phyloP scores from a whole-genome alignment of 1,140 invertebrate species.

The Drosophila melanica region DNA sequence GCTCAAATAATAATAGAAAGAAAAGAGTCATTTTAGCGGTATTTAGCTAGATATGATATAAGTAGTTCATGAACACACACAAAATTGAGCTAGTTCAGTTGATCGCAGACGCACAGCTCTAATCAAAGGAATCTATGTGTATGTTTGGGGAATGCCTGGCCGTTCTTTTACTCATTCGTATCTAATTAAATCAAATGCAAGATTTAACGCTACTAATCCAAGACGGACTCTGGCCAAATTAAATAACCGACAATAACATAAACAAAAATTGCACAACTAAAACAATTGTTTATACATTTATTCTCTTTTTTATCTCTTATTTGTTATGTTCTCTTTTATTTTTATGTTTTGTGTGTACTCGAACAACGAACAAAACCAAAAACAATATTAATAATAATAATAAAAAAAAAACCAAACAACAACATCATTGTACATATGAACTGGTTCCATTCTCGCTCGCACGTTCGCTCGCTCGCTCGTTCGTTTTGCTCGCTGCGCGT shows the following conservation, averaged over 20 bases:
- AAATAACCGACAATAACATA: constrained; percentile 41
- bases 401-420: constrained; percentile 44
- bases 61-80: no score
- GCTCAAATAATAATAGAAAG: no score
- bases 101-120: not conserved
- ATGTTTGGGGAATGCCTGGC: not conserved
- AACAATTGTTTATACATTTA: constrained; percentile 69
- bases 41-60: no score
- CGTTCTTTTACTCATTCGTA: constrained; percentile 18
- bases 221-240: constrained; percentile 5
- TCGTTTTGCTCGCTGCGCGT: constrained; percentile 77
- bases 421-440: constrained; percentile 51
- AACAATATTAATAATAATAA: constrained; percentile 43
- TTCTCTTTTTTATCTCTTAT: constrained; percentile 81
- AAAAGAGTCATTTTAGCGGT: no score
- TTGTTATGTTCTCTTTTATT: constrained; percentile 81
- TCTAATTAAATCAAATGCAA: no score
- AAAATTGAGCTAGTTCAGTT: not conserved
- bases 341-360: constrained; percentile 78
- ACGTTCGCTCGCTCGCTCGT: constrained; percentile 64
- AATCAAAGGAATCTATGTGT: not conserved
- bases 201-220: constrained; percentile 35
- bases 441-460: constrained; percentile 55
- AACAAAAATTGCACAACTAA: constrained; percentile 66
- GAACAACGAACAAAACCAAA: constrained; percentile 66